Evolutionary conservation across 2,113 vertebrate species (phyloP), one percentile per base, ranked within the genome.

Genomic region (Cricetomys ansorgei): DNA sequence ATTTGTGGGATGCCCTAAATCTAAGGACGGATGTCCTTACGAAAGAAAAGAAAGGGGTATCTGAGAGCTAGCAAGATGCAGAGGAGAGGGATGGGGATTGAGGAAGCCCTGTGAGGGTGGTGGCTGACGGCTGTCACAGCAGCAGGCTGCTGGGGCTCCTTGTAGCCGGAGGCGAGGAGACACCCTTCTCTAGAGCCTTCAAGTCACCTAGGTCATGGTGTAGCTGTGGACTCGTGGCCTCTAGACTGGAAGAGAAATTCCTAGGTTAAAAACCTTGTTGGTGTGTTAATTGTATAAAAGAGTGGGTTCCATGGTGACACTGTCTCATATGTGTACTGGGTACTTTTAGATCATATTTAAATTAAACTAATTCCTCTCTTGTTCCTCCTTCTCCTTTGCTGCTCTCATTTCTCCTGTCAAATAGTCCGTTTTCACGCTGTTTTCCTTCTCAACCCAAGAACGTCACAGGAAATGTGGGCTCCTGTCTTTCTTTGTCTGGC

Each of bases 61-160:
- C 45, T 72, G 67, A 79, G 86, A 55, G n/a, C 34, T 29, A 15
- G 45, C 7, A 12, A 31, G 27, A 62, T 37, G 77, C 9, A 9
- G 37, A 62, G 62, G 76, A 69, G 11, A 76, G 25, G 53, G 1
- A 0, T 0, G 13, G n/a, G 55, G 8, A n/a, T n/a, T n/a, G 7
- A 34, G 19, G 37, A 31, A 64, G n/a, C 8, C 62, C 15, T 0
- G 19, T 9, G 13, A 65, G 27, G 31, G 31, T 7, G 29, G 45
- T n/a, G n/a, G 43, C 31, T 15, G 59, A 13, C 0, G 0, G 31
- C 4, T 8, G 2, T 2, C 67, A 1, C 0, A 2, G 34, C 2
- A n/a, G 6, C 1, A 37, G 75, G 76, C 12, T 13, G 3, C 13
- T 19, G 84, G 27, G 3, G 23, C 2, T 21, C 7, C 50, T 4